These are phyloP conservation scores for Coryphaenoides rupestris DNA, from an alignment of 2,113 vertebrate genomes.

Conservation along the genomic window DNA sequence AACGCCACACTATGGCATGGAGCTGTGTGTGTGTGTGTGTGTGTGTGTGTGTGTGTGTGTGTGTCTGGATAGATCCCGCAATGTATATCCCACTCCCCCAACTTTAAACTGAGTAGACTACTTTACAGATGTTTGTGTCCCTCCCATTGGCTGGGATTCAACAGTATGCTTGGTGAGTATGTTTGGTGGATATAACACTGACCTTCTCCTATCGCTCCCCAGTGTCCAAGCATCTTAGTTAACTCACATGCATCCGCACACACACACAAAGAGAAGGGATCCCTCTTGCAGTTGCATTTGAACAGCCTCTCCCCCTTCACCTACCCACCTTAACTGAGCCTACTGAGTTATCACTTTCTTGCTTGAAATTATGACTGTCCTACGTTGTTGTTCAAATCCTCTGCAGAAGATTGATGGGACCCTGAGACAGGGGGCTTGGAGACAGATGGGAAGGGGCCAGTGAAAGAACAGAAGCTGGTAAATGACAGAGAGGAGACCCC, in stretches of 20 bases:
- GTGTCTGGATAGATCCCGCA: too few species aligned
- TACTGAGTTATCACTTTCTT: too few species aligned
- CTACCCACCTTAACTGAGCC: background rate
- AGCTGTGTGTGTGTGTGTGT: background rate
- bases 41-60: too few species aligned
- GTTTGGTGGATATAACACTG: slow-evolving; percentile 10
- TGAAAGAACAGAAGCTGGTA: background rate
- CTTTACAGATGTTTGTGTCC: slow-evolving; percentile 53
- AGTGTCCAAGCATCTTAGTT: slow-evolving; percentile 29
- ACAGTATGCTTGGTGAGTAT: slow-evolving; percentile 25
- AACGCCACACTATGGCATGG: slow-evolving; percentile 18
- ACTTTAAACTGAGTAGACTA: slow-evolving; percentile 25
- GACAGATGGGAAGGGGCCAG: slow-evolving; percentile 1
- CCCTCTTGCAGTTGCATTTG: background rate
- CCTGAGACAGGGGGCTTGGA: background rate
- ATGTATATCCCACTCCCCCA: slow-evolving; percentile 43
- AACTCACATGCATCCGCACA: slow-evolving; percentile 32
- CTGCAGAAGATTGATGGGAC: too few species aligned
- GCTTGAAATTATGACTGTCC: too few species aligned
- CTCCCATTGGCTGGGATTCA: slow-evolving; percentile 33
- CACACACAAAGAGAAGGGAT: slow-evolving; percentile 24
- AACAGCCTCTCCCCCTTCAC: background rate
- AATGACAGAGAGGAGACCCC: slow-evolving; percentile 25
- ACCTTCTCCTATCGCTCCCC: background rate
- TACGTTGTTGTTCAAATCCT: too few species aligned